A percentile compares a stretch with the other conserved stretches of the same genome.
phyloP scores from a whole-genome alignment of 1,140 invertebrate genomes.

The Pseudomyrmex dendroicus region DNA sequence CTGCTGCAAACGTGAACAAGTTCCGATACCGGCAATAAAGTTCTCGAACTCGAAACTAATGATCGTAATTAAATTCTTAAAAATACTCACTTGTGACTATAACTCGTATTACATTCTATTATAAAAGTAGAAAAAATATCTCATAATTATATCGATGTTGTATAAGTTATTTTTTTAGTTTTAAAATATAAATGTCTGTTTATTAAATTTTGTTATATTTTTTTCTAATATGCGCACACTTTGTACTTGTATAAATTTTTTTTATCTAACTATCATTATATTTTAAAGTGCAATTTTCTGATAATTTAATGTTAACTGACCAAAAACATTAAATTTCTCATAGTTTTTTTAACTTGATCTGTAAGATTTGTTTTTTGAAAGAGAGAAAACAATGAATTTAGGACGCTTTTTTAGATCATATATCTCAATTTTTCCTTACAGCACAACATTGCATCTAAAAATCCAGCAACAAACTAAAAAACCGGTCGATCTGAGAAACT shows the following conservation, averaged over 20 bases:
- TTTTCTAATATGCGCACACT: not conserved
- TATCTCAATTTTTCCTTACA: not conserved
- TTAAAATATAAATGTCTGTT: not conserved
- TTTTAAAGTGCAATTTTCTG: conserved; percentile 1
- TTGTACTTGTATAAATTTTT: not conserved
- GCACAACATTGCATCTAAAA: conserved; percentile 16
- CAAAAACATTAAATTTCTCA: not conserved
- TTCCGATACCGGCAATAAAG: not conserved
- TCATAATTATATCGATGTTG: not conserved
- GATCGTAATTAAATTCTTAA: conserved; percentile 15
- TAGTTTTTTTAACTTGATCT: not conserved
- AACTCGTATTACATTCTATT: not conserved
- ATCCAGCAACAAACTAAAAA: not conserved
- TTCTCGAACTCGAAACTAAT: not conserved
- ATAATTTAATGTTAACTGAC: not conserved
- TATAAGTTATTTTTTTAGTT: conserved; percentile 6
- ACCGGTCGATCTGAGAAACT: conserved; percentile 19
- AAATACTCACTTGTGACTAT: not conserved
- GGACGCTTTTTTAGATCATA: not conserved
- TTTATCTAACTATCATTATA: conserved; percentile 11
- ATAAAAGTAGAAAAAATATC: not conserved
- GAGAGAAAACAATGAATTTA: conserved; percentile 1
- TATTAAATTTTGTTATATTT: conserved; percentile 13
- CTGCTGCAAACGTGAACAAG: not conserved
- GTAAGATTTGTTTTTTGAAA: not conserved